Percentiles rank a stretch among this genome's conserved stretches.
Conservation (phyloP, 2,113 vertebrate genomes). For the Elanus axillaris region DNA sequence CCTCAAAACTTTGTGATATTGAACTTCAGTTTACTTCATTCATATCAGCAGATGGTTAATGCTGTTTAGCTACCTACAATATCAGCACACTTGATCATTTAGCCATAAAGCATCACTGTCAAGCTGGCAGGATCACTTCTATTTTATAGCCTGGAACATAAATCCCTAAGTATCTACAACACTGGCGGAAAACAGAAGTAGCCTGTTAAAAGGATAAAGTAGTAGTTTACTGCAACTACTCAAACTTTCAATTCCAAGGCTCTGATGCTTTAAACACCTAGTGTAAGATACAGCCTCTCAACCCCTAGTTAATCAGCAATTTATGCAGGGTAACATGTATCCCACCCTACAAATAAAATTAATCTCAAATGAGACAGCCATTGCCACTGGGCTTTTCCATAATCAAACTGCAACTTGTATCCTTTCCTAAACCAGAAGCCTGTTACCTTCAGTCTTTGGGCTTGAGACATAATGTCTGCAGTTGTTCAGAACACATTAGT, state of each 20-base stretch:
- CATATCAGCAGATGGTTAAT: constrained; percentile 6
- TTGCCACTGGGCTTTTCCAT: not conserved
- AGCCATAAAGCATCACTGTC: constrained; percentile 14
- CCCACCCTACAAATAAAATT: not conserved
- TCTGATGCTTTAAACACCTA: not conserved
- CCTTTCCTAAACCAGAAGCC: not conserved
- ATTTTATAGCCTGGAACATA: constrained; percentile 5
- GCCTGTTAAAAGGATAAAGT: not conserved
- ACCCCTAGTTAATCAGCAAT: not conserved
- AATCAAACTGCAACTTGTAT: not conserved
- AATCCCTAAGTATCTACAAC: constrained; percentile 13
- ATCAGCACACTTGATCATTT: constrained; percentile 37
- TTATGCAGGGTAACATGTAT: not conserved
- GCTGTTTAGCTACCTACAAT: not conserved
- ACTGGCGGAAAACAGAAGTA: constrained; percentile 11
- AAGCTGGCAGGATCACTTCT: constrained; percentile 22
- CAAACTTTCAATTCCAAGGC: not conserved
- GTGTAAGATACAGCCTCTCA: not conserved
- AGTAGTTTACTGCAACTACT: not conserved
- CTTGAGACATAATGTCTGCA: constrained; percentile 16
- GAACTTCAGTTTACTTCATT: not conserved
- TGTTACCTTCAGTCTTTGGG: not conserved
- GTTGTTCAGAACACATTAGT: constrained; percentile 56
- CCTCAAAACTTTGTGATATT: not conserved
- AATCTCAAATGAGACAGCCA: not conserved